phyloP scores from a whole-genome alignment of 2,113 vertebrate genomes.

The Hippocampus mohnikei region DNA sequence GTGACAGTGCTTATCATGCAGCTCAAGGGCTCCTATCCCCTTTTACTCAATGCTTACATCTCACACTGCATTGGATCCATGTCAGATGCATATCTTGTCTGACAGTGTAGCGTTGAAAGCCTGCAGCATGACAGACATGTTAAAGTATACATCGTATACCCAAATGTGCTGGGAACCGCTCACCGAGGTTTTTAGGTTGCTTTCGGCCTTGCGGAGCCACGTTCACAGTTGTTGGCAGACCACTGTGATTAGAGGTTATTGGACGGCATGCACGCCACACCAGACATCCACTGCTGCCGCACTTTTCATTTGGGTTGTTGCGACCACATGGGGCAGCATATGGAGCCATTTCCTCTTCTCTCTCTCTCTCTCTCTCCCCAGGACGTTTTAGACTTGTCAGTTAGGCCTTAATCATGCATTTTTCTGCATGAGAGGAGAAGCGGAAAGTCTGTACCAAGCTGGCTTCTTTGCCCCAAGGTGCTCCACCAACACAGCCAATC shows the following conservation, averaged over 20 bases:
- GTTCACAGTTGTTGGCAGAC: conserved; percentile 35
- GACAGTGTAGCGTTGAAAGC: conserved; percentile 57
- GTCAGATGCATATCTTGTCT: conserved; percentile 65
- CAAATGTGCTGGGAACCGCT: conserved; percentile 16
- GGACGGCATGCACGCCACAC: conserved; percentile 28
- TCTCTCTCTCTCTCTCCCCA: conserved; percentile 37
- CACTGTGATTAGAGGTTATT: conserved; percentile 36
- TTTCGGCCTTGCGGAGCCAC: conserved; percentile 13
- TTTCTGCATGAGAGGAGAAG: conserved; percentile 65
- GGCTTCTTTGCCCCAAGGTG: conserved; percentile 50
- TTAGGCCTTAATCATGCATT: conserved; percentile 59
- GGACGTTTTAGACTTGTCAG: conserved; percentile 64
- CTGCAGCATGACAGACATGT: conserved; percentile 58
- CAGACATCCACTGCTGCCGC: conserved; percentile 38
- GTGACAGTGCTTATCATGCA: conserved; percentile 68
- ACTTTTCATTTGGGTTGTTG: conserved; percentile 37
- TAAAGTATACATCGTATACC: conserved; percentile 53
- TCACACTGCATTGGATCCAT: conserved; percentile 58
- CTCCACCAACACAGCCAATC: conserved; percentile 52
- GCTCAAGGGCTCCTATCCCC: conserved; percentile 59
- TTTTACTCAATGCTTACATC: conserved; percentile 64
- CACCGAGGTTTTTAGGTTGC: conserved; percentile 22
- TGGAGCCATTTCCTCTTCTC: conserved; percentile 53
- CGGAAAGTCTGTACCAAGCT: conserved; percentile 48
- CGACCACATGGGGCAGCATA: conserved; percentile 60